Conservation (phyloP, 2,888 invertebrate genomes). For the Beris morrisii region DNA sequence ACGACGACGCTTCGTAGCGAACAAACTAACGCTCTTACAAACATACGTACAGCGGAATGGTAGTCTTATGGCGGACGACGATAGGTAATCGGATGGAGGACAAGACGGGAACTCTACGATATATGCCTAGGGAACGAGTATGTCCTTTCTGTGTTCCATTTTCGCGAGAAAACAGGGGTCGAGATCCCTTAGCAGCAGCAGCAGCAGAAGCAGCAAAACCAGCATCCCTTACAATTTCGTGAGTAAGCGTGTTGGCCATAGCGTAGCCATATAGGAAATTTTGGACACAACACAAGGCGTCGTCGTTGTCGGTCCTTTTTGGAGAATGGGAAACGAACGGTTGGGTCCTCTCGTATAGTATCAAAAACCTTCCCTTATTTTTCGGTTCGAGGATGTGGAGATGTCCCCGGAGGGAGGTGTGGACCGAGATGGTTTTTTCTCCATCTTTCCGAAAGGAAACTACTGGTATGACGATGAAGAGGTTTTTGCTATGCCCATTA, state of each 20-base stretch:
- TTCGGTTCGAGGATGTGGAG: conserved; percentile 17
- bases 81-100: conserved; percentile 15
- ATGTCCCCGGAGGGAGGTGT: background rate
- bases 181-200: conserved; percentile 30
- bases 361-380: conserved; percentile 28
- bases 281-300: conserved; percentile 28
- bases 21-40: conserved; percentile 16
- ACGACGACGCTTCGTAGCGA: conserved; percentile 35
- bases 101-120: conserved; percentile 21
- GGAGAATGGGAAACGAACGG: conserved; percentile 14
- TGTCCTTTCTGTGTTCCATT: conserved; percentile 35
- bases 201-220: conserved; percentile 14
- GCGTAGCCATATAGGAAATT: conserved; percentile 32
- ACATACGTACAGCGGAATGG: conserved; percentile 19
- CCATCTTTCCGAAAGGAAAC: conserved; percentile 14
- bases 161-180: conserved; percentile 40
- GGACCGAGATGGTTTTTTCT: conserved; percentile 7
- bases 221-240: conserved; percentile 35
- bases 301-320: background rate
- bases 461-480: background rate
- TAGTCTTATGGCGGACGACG: conserved; percentile 18
- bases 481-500: conserved; percentile 30
- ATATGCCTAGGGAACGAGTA: conserved; percentile 37
- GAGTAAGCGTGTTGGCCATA: conserved; percentile 34
- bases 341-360: background rate